Percentiles rank a stretch among this genome's conserved stretches.
Evolutionary conservation across 2,797 vertebrate genomes (phyloP).

Genomic region (Avahi laniger): DNA sequence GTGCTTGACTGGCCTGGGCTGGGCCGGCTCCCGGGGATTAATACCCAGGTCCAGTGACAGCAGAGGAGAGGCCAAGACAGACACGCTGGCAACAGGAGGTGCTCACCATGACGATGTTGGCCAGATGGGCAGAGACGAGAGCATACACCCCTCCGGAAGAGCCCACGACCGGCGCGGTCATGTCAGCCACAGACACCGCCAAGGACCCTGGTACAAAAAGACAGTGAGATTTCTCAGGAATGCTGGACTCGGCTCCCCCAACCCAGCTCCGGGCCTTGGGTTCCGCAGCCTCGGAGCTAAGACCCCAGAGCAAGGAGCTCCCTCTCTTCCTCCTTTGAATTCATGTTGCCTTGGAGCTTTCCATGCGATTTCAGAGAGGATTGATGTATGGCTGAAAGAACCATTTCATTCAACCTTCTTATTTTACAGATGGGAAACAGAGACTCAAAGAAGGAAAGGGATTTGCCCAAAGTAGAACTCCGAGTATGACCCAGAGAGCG

Average conservation of each 20-base stretch:
- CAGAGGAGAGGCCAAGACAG: background rate
- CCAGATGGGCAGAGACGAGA: slow-evolving; percentile 97
- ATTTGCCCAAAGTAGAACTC: background rate
- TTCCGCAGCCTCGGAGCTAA: background rate
- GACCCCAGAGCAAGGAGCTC: background rate
- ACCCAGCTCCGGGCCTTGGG: background rate
- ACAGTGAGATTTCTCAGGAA: slow-evolving; percentile 42
- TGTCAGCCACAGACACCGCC: slow-evolving; percentile 96
- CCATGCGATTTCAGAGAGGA: background rate
- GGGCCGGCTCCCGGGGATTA: background rate
- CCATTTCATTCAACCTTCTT: background rate
- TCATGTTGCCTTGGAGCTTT: background rate
- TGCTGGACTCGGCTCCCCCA: background rate
- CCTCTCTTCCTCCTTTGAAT: background rate
- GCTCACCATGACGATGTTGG: slow-evolving; percentile 98
- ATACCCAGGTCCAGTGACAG: background rate
- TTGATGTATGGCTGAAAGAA: background rate
- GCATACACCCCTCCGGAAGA: slow-evolving; percentile 98
- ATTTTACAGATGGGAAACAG: background rate
- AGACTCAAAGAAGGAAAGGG: background rate
- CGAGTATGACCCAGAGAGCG: background rate
- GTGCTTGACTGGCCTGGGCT: background rate
- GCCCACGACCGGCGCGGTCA: slow-evolving; percentile 96
- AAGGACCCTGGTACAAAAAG: slow-evolving; percentile 90
- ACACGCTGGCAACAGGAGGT: background rate